Evolutionary conservation across 2,888 invertebrate genomes (phyloP).

Genomic region (Adelphocoris suturalis): DNA sequence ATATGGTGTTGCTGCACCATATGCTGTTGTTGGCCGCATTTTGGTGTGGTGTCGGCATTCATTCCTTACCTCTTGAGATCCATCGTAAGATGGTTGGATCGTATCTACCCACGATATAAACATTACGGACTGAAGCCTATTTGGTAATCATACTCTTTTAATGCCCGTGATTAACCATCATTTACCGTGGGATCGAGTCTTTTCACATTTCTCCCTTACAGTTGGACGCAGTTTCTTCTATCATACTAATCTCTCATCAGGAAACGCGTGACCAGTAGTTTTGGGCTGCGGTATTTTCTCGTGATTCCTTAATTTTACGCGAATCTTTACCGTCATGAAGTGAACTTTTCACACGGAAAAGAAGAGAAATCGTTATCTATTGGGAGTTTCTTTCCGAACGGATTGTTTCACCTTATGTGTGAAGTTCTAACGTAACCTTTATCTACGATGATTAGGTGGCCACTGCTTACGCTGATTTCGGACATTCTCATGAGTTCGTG

Average conservation of each 20-base stretch:
- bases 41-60: too few relatives aligned
- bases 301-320: slow-evolving; percentile 21
- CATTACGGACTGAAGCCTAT: too few relatives aligned
- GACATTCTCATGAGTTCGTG: slow-evolving; percentile 23
- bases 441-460: neutral
- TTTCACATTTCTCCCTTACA: too few relatives aligned
- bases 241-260: neutral
- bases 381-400: neutral
- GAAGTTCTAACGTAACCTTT: slow-evolving; percentile 11
- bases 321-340: neutral
- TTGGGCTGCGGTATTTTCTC: neutral
- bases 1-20: too few relatives aligned
- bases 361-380: neutral
- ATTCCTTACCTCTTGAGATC: too few relatives aligned
- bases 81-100: too few relatives aligned
- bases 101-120: too few relatives aligned
- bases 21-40: too few relatives aligned
- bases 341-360: neutral
- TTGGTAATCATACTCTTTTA: too few relatives aligned
- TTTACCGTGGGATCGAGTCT: too few relatives aligned
- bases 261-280: neutral
- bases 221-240: neutral
- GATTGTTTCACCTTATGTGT: slow-evolving; percentile 2
- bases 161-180: too few relatives aligned
- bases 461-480: slow-evolving; percentile 16